Base-by-base conservation (phyloP, 2,797 vertebrate species). In the Neomorphus geoffroyi region DNA sequence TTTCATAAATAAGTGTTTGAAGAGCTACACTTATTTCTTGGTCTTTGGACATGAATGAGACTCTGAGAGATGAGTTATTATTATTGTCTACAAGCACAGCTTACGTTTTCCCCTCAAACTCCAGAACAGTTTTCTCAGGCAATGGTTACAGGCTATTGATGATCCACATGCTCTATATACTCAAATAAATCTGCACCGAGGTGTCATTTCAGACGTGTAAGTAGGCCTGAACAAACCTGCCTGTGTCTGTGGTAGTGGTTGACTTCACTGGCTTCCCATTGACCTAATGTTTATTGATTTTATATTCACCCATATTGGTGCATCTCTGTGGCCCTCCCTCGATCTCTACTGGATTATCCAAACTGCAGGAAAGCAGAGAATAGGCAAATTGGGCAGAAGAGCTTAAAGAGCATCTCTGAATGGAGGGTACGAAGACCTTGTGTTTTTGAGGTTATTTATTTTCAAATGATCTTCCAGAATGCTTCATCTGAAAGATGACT, bases 251-350 rank as follows among this genome's bases (percentile, higher is more conserved):
- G 26, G 1, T 43, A 7, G 5, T 41, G 43, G 5, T 23, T 54
- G 56, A 58, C 28, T 78, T 54, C 5, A 37, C 21, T 19, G 51
- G 10, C 9, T 48, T 62, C 60, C 81, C 53, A 64, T 22, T 12
- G 7, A 13, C 18, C 11, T 27, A 30, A 56, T 0, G 0, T 0
- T n/a, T 32, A n/a, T 1, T 18, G 37, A 56, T 43, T 60, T 50
- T 7, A 3, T 4, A 5, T 43, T 80, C 33, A 77, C 26, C 17
- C 26, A 4, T 35, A 18, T 2, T 33, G 22, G 26, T 46, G 17
- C 18, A 8, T 18, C 30, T 65, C 56, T 37, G 5, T 24, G 50
- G 5, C 22, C 26, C 69, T 46, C 5, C 37, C 5, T 46, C 32
- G 10, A 28, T 18, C 61, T 72, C 30, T 69, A 17, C 35, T 85